Evolutionary conservation across 2,113 vertebrate genomes (phyloP), one percentile per base, ranked within the genome.

Genomic region (Callaeas wilsoni): DNA sequence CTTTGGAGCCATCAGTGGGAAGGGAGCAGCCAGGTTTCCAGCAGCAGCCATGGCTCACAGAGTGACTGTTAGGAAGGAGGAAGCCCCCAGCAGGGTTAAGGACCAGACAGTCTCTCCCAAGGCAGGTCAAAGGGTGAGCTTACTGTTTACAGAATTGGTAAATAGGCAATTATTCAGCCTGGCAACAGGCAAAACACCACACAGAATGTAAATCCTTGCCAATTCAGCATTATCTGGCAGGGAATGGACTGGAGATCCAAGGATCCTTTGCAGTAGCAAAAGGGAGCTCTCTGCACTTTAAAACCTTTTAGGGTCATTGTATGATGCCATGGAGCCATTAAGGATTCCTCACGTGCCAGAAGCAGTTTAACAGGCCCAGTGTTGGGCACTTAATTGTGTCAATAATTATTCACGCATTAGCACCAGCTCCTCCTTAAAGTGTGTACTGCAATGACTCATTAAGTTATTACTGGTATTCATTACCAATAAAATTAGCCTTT

Each of bases 401-500:
- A 94, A 94, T 97, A 96, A 96, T 96, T 97, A 96, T 96, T 97
- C 94, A 89, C 87, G 90, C 73, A 71, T 95, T 95, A 97, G 84
- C 93, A 93, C 85, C 87, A 75, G 69, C 89, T 92, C 84, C 91
- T 97, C 91, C 93, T 95, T 89, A 87, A 97, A 92, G 64, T 84
- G 87, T 87, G 76, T 85, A 75, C 91, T 87, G 75, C 47, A 30
- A 75, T 96, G 97, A 97, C 83, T 98, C 95, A 96, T 93, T 94
- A 96, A 96, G 93, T 96, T 96, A 96, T 96, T 95, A 89, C 94
- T 96, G 92, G 92, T 93, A 94, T 95, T 97, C 90, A 94, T 97
- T 95, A 96, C 96, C 93, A 94, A 94, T 97, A 93, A 97, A 97
- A 96, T 95, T 91, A 95, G 95, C 95, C 91, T 95, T 94, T 96